These are phyloP conservation scores for Stichodactyla mertensii DNA, from an alignment of 64 coral and sea anemone genomes.

Conservation along the genomic window DNA sequence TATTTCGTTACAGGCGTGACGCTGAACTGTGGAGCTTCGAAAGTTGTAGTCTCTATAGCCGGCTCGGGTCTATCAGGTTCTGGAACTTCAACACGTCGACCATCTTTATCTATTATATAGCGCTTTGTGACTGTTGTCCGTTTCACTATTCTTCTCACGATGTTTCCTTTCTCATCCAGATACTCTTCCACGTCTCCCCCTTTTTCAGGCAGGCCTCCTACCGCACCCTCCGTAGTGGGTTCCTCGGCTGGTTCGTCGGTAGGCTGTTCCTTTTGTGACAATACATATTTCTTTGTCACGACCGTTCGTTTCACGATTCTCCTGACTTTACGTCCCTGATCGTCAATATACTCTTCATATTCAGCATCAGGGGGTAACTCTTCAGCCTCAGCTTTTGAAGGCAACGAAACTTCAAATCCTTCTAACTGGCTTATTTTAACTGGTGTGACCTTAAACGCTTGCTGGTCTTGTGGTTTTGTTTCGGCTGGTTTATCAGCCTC, in stretches of 20 bases:
- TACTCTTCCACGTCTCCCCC: slow-evolving; percentile 53
- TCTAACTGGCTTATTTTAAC: slow-evolving; percentile 31
- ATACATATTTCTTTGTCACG: slow-evolving; percentile 10
- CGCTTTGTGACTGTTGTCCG: slow-evolving; percentile 43
- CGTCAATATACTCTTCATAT: slow-evolving; percentile 84
- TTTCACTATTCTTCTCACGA: slow-evolving; percentile 28
- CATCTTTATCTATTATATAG: slow-evolving; percentile 25
- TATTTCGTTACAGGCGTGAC: not conserved
- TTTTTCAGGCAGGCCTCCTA: slow-evolving; percentile 5
- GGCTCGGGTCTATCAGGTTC: slow-evolving; percentile 1
- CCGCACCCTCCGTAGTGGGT: not conserved
- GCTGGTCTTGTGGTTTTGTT: slow-evolving; percentile 3
- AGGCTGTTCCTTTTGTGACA: not conserved
- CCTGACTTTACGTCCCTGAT: slow-evolving; percentile 69
- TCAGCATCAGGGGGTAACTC: slow-evolving; percentile 50
- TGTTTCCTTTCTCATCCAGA: slow-evolving; percentile 53
- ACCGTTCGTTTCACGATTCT: slow-evolving; percentile 53
- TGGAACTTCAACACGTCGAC: slow-evolving; percentile 32
- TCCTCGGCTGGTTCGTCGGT: not conserved
- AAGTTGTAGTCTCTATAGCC: not conserved
- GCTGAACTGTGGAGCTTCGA: not conserved
- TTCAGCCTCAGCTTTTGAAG: slow-evolving; percentile 24
- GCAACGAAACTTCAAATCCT: slow-evolving; percentile 20
- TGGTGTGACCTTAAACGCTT: slow-evolving; percentile 38
- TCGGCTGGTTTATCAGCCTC: slow-evolving; percentile 14